Evolutionary conservation across 2,113 vertebrate species (phyloP).

Genomic region (rat (Rattus norvegicus)): GRCr8 NC_086037.1:45691501-45692000

Average conservation of each 20-base stretch:
- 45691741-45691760: not conserved
- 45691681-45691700: not conserved
- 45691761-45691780: conserved; percentile 48
- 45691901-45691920: conserved; percentile 23
- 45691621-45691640: not conserved
- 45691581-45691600: not conserved
- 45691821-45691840: not conserved
- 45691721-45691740: not conserved
- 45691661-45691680: not conserved
- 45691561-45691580: not conserved
- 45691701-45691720: not conserved
- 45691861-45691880: not conserved
- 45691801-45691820: rapidly evolving
- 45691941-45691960: conserved; percentile 21
- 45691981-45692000: not conserved
- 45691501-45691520: not conserved
- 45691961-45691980: conserved; percentile 16
- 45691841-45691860: not conserved
- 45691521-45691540: not conserved
- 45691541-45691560: too few relatives aligned
- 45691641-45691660: not conserved
- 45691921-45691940: conserved; percentile 44
- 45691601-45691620: not conserved
- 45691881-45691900: conserved; percentile 34
- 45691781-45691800: too few relatives aligned